Conservation (phyloP, 2,888 invertebrate species). For the Schizotus pectinicornis region DNA sequence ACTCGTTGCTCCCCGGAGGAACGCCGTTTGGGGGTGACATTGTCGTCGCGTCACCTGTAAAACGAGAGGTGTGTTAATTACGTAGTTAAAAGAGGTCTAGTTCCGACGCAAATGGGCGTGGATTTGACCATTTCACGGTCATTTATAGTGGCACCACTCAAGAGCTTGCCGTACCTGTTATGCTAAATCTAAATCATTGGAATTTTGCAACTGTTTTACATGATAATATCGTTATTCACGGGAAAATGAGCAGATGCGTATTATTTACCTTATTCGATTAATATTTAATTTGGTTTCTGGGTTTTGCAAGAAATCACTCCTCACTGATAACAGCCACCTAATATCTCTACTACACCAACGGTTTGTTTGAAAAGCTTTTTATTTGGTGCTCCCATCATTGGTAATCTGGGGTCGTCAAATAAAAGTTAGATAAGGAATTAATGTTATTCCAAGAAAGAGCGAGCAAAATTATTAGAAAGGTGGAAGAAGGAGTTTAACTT, state of each 20-base stretch:
- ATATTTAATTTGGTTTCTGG: not conserved
- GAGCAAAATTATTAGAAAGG: too few species aligned
- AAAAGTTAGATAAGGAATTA: too few species aligned
- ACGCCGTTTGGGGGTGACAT: slow-evolving; percentile 48
- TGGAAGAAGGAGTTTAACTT: too few species aligned
- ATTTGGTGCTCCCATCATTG: too few species aligned
- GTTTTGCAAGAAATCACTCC: not conserved
- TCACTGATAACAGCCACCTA: too few species aligned
- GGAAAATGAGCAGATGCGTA: slow-evolving; percentile 6
- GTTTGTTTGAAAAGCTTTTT: too few species aligned
- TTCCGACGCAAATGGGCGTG: slow-evolving; percentile 9
- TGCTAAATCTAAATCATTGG: slow-evolving; percentile 12
- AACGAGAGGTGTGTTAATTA: slow-evolving; percentile 19
- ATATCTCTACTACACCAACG: too few species aligned
- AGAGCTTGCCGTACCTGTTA: slow-evolving; percentile 23
- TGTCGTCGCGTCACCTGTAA: slow-evolving; percentile 12
- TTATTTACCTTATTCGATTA: not conserved
- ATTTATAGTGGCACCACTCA: slow-evolving; percentile 3
- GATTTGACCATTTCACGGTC: slow-evolving; percentile 21
- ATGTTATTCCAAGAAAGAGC: too few species aligned
- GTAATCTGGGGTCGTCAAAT: too few species aligned
- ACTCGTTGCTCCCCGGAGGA: slow-evolving; percentile 38
- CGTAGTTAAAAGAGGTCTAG: slow-evolving; percentile 10
- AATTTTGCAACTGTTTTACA: slow-evolving; percentile 17
- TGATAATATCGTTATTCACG: slow-evolving; percentile 10